Percentiles rank a stretch among this genome's conserved stretches.
Evolutionary conservation across 2,888 invertebrate genomes (phyloP).

Genomic region (Heliconius ethilla): DNA sequence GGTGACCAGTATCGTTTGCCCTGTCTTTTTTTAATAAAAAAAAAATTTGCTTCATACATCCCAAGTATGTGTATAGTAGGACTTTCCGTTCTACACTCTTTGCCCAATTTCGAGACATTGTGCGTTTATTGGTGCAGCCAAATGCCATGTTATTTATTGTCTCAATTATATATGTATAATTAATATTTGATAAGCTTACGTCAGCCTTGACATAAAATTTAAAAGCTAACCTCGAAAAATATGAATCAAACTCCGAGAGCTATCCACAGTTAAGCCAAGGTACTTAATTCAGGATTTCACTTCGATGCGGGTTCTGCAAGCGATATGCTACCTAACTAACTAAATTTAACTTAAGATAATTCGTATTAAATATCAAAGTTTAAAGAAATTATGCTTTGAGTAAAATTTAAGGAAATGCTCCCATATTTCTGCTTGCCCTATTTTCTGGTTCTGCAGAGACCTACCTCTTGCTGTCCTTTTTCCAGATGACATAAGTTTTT

Average conservation of each 20-base stretch:
- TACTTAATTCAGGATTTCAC: conserved; percentile 1
- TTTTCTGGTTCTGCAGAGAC: too few species aligned
- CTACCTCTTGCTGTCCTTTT: too few species aligned
- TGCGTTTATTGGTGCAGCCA: too few species aligned
- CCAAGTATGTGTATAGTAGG: too few species aligned
- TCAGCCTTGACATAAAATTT: not conserved
- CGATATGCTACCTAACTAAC: not conserved
- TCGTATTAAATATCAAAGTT: not conserved
- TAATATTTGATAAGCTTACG: not conserved
- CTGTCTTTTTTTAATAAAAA: not conserved
- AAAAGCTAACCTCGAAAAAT: not conserved
- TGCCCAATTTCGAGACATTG: too few species aligned
- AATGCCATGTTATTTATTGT: too few species aligned
- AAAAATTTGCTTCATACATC: not conserved
- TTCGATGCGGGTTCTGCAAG: not conserved
- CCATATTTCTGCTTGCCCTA: too few species aligned
- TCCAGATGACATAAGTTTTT: too few species aligned
- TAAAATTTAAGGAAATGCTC: not conserved
- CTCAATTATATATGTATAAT: too few species aligned
- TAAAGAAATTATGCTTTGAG: not conserved
- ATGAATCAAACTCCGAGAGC: not conserved
- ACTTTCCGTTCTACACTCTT: too few species aligned
- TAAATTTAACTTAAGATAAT: not conserved
- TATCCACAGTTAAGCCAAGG: not conserved
- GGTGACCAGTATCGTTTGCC: too few species aligned